phyloP scores from a whole-genome alignment of 2,113 vertebrate genomes.

The Fregetta grallaria region DNA sequence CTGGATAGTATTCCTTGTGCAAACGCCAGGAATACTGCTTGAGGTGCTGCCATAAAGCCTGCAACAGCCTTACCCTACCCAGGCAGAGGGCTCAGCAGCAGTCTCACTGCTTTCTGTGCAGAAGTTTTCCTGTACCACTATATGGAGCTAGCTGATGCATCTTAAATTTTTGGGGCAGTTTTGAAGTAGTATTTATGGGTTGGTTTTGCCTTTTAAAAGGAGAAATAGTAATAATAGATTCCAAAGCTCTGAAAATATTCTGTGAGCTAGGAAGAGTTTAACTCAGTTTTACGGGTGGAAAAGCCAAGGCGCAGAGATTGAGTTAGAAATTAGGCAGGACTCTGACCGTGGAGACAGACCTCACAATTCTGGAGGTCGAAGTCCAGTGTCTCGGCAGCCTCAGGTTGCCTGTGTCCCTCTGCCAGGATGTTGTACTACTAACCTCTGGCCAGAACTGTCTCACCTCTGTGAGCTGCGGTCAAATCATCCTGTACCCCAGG shows the following conservation, averaged over 20 bases:
- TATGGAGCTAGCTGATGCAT: neutral
- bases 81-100: neutral
- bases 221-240: neutral
- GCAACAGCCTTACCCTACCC: neutral
- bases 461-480: accelerated
- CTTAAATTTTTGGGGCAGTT: neutral
- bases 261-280: neutral
- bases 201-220: neutral
- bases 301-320: neutral
- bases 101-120: neutral
- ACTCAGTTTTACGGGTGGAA: neutral
- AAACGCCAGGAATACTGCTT: neutral
- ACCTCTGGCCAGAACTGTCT: neutral
- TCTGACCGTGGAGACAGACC: neutral
- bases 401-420: neutral
- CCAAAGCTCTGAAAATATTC: neutral
- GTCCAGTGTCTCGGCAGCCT: neutral
- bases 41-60: neutral
- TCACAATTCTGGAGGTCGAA: neutral
- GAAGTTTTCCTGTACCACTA: neutral
- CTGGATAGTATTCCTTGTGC: neutral
- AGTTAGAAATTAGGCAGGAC: neutral
- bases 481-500: neutral
- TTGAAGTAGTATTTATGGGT: neutral
- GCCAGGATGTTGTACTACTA: neutral